Evolutionary conservation across 2,888 invertebrate genomes (phyloP).

Genomic region (Argyresthia goedartella): DNA sequence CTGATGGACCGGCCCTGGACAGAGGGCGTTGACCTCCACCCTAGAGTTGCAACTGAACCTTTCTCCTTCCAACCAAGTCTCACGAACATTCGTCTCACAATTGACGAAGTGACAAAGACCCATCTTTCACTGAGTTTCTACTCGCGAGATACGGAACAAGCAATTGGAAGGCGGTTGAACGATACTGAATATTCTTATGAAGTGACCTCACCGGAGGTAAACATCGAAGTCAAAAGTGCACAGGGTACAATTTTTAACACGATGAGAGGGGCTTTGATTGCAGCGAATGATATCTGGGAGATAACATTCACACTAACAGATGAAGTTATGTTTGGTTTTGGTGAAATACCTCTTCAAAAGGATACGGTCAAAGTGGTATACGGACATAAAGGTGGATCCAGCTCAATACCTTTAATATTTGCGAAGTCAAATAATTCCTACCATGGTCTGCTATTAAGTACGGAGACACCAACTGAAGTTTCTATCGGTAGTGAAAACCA

Average conservation of each 20-base stretch:
- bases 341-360: constrained; percentile 48
- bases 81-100: constrained; percentile 29
- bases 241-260: constrained; percentile 61
- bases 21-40: constrained; percentile 34
- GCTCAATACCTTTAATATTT: constrained; percentile 61
- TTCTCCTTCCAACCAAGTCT: constrained; percentile 32
- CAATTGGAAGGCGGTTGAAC: constrained; percentile 25
- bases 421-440: constrained; percentile 60
- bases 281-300: constrained; percentile 73
- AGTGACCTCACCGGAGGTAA: constrained; percentile 37
- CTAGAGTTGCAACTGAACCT: constrained; percentile 39
- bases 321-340: constrained; percentile 68
- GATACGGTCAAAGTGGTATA: constrained; percentile 52
- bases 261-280: constrained; percentile 68
- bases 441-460: constrained; percentile 68
- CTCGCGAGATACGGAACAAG: constrained; percentile 17
- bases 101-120: constrained; percentile 43
- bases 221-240: constrained; percentile 28
- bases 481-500: constrained; percentile 61
- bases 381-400: constrained; percentile 48
- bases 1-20: constrained; percentile 36
- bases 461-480: constrained; percentile 67
- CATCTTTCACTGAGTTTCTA: constrained; percentile 47
- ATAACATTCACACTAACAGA: constrained; percentile 66
- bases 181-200: constrained; percentile 33